These are phyloP conservation scores for Triplophysa rosa DNA, from an alignment of 2,113 vertebrate species.

Conservation along the genomic window DNA sequence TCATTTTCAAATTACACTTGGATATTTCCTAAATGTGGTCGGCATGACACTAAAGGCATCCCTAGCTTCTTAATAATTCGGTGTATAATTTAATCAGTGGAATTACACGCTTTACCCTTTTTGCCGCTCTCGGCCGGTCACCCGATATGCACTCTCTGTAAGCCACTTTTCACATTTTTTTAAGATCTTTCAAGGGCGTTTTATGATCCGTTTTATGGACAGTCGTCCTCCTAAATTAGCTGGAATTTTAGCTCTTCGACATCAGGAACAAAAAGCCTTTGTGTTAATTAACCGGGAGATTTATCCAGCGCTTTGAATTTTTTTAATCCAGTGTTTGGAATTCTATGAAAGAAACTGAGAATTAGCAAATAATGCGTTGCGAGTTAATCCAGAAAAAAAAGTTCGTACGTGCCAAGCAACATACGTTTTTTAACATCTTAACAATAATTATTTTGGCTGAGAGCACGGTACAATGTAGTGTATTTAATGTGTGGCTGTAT, in stretches of 20 bases:
- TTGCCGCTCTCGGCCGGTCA: conserved; percentile 17
- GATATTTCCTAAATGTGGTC: conserved; percentile 21
- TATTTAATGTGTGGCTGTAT: not conserved
- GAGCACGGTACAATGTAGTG: not conserved
- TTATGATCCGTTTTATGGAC: conserved; percentile 22
- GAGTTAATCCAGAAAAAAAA: conserved; percentile 9
- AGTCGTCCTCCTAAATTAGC: conserved; percentile 32
- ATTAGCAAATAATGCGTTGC: conserved; percentile 2
- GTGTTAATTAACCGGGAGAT: conserved; percentile 30
- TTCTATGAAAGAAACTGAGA: not conserved
- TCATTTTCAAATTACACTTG: not conserved
- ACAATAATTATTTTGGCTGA: not conserved
- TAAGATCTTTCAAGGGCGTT: conserved; percentile 21
- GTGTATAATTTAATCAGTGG: conserved; percentile 41
- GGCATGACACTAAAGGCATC: conserved; percentile 20
- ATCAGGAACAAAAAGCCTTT: conserved; percentile 32
- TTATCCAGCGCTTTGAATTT: conserved; percentile 47
- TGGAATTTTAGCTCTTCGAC: conserved; percentile 21
- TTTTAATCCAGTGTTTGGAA: conserved; percentile 28
- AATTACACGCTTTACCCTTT: conserved; percentile 36
- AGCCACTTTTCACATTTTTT: conserved; percentile 40
- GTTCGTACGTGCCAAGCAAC: not conserved
- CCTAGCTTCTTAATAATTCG: conserved; percentile 34
- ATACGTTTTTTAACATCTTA: not conserved
- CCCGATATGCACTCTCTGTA: conserved; percentile 30